Base-by-base conservation (phyloP, 2,113 vertebrate species). In the Alexandromys fortis region DNA sequence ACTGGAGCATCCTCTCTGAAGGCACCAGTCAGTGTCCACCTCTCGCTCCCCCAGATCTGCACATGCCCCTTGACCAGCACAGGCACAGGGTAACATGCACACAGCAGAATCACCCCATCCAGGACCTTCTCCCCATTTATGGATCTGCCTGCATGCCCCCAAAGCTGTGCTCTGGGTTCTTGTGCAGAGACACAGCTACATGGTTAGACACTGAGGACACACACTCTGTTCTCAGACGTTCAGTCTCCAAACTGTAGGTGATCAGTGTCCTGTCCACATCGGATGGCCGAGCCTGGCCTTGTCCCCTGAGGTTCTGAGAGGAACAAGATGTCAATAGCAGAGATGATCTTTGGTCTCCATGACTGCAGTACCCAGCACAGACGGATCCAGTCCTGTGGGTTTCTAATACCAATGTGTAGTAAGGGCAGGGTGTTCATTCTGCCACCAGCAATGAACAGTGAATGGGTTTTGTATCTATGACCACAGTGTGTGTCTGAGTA, bases 11-110 rank as follows among this genome's bases (percentile, higher is more conserved):
- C n/a, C n/a, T n/a, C n/a, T n/a, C n/a, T n/a, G n/a, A n/a, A n/a
- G n/a, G n/a, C n/a, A 17, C 14, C 21, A 28, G 35, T 45, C 52
- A 72, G 28, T 28, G 35, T 1, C 0, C 0, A 28, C 45, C 33
- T 22, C 76, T 52, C 14, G 3, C 16, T 49, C 45, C 65, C 9
- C 47, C 3, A 4, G 45, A 28, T 35, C 33, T 26, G 52, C 1
- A 10, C 19, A 16, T 7, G 33, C 13, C 26, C 35, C 22, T 79
- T 1, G 1, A 13, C 30, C 58, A 38, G 8, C 35, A 2, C 35
- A 19, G 65, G 52, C 7, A 30, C n/a, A 67, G 33, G 24, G 19
- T 0, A 2, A 24, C 26, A 22, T 3, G 7, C 28, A 3, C 16
- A n/a, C 6, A 26, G 21, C 28, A 86, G 58, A 47, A 8, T 35